Percentiles rank a stretch among this genome's conserved stretches.
These are phyloP conservation scores for Bucorvus abyssinicus DNA, from an alignment of 2,797 vertebrate species.

Conservation along the genomic window DNA sequence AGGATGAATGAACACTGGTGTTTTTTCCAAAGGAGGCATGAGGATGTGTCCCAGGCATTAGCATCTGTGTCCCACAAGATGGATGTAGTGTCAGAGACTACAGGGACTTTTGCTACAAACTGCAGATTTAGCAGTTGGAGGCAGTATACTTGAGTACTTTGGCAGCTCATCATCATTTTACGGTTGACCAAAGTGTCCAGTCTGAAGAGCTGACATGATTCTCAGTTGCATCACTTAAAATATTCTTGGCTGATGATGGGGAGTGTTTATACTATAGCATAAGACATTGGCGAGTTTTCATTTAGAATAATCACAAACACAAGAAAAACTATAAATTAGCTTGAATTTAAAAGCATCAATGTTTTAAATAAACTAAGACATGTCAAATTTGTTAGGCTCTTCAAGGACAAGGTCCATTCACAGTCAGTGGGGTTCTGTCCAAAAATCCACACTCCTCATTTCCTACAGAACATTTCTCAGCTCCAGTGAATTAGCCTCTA, in stretches of 20 bases:
- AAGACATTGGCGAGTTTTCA: neutral
- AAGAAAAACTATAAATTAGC: neutral
- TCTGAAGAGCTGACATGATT: neutral
- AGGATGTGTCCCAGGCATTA: neutral
- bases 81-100: neutral
- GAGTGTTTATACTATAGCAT: neutral
- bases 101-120: neutral
- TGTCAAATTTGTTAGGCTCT: neutral
- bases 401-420: neutral
- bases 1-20: neutral
- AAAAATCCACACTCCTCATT: neutral
- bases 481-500: constrained; percentile 11
- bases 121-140: neutral
- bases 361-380: neutral
- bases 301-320: neutral
- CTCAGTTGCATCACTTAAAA: neutral
- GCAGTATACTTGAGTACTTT: neutral
- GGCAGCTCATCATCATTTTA: no score
- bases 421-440: neutral
- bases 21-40: neutral
- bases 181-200: neutral
- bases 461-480: neutral
- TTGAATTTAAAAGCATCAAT: neutral
- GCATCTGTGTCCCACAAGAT: neutral
- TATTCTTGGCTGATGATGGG: neutral